Evolutionary conservation across 1,140 invertebrate genomes (phyloP).

Genomic region (Leptinotarsa lineolata): DNA sequence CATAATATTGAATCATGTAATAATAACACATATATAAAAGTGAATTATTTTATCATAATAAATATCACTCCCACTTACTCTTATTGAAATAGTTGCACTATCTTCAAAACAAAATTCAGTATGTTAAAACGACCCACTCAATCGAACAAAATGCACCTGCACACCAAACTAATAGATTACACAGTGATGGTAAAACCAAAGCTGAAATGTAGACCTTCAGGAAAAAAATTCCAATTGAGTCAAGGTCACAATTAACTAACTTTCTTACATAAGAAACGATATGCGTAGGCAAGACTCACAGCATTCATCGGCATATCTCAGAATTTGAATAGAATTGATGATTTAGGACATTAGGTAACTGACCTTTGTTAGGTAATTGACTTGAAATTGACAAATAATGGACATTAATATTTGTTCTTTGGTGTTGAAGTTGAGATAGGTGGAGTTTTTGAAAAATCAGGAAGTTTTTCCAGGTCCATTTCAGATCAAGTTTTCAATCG

Average conservation of each 20-base stretch:
- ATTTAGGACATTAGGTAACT: neutral
- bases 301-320: neutral
- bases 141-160: conserved; percentile 10
- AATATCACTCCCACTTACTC: too few species aligned
- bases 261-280: conserved; percentile 26
- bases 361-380: neutral
- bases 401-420: too few species aligned
- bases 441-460: too few species aligned
- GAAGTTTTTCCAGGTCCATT: too few species aligned
- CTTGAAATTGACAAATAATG: too few species aligned
- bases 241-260: conserved; percentile 26
- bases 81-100: neutral
- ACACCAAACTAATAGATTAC: neutral
- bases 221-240: conserved; percentile 25
- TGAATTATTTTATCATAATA: too few species aligned
- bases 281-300: neutral
- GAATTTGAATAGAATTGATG: conserved; percentile 1
- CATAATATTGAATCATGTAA: too few species aligned
- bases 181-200: conserved; percentile 13
- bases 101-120: too few species aligned
- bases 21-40: too few species aligned
- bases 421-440: too few species aligned
- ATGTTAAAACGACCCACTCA: neutral
- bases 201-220: conserved; percentile 13
- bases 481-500: too few species aligned